Base-by-base conservation (phyloP, 1,140 invertebrate genomes). In the Drosophila azteca region DNA sequence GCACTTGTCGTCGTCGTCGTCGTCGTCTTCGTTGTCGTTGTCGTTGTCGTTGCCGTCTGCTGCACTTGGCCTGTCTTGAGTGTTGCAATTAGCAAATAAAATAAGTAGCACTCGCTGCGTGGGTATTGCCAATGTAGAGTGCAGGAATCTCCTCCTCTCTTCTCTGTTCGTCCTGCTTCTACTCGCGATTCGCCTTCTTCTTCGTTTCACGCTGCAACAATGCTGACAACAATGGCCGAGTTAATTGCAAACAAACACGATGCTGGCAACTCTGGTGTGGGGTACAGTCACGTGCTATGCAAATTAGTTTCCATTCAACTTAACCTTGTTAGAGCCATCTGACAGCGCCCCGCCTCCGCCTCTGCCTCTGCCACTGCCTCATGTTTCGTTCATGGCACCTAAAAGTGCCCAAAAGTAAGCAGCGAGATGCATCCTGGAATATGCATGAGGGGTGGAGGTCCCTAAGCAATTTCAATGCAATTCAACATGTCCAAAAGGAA, bases 51-150 rank as follows among this genome's bases (percentile, higher is more conserved):
- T 57, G 45, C 48, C 51, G 57, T 72, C 62, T 55, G 52, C 75
- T 70, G 70, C 57, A 62, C 77, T 70, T 87, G 72, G 69, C 55
- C 67, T 46, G 67, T 61, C 73, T 70, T 63, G 79, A 87, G 82
- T 87, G 79, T 79, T 87, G 83, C 82, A 87, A 87, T 87, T 87
- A 87, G 82, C 83, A 87, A 87, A 87, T 87, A 87, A 88, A 87
- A 87, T 87, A 87, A 88, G 82, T 85, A 87, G 67, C 68, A 76
- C 63, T 70, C 57, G 43, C 63, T 76, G 70, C 57, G 64, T 68
- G 67, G 60, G 54, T 41, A 67, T 63, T 73, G 58, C 63, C 59
- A 67, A 72, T 70, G 72, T 46, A 53, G 61, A 61, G 66, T 71
- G 52, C 76, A 64, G 39, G 65, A 61, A 77, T 63, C 55, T 61